These are phyloP conservation scores for Phrynocephalus guinanensis DNA, from an alignment of 2,797 vertebrate genomes.

Conservation along the genomic window DNA sequence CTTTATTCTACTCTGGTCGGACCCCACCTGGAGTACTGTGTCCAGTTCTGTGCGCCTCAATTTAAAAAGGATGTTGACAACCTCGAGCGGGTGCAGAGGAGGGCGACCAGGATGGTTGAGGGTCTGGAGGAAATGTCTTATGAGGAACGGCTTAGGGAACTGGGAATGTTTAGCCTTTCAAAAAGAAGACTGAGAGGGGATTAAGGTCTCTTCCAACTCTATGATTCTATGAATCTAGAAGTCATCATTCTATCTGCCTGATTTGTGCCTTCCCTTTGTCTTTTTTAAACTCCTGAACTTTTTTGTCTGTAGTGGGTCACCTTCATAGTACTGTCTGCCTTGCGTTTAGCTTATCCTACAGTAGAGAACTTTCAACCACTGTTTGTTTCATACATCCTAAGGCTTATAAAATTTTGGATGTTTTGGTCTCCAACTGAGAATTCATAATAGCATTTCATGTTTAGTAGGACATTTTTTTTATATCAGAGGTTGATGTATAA, in stretches of 20 bases:
- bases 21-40: no score
- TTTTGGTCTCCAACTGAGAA: background rate
- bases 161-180: no score
- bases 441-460: background rate
- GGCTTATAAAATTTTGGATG: background rate
- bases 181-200: no score
- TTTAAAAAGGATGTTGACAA: no score
- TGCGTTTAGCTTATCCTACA: background rate
- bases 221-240: background rate
- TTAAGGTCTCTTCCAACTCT: no score
- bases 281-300: background rate
- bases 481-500: background rate
- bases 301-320: background rate
- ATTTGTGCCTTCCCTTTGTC: no score
- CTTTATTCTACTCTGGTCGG: no score
- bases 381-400: background rate
- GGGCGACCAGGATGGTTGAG: no score
- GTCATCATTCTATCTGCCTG: background rate
- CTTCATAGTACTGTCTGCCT: background rate
- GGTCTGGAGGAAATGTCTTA: no score
- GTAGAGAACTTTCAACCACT: background rate
- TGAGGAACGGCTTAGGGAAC: no score
- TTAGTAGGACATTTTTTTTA: background rate
- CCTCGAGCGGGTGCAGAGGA: no score
- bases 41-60: no score